phyloP scores from a whole-genome alignment of 2,797 vertebrate genomes.

The Sorex maritimensis region DNA sequence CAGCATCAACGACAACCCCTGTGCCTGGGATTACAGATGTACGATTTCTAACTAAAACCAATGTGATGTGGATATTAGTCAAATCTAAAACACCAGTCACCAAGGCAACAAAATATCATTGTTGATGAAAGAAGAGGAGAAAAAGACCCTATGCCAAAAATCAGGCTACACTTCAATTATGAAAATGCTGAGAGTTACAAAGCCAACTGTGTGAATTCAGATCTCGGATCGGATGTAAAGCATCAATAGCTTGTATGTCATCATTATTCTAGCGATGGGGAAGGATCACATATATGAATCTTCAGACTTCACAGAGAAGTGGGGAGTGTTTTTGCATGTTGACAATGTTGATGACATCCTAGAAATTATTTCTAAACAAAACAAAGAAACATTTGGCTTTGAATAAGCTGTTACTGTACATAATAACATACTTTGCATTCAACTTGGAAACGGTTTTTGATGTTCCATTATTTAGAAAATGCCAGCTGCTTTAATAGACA shows the following conservation, averaged over 20 bases:
- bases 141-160: background rate
- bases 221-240: background rate
- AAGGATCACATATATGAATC: background rate
- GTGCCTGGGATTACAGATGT: too few relatives aligned
- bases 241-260: conserved; percentile 20
- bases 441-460: background rate
- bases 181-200: background rate
- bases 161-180: conserved; percentile 10
- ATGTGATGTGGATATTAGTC: background rate
- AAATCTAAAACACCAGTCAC: conserved; percentile 3
- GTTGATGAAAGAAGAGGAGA: background rate
- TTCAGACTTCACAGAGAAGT: background rate
- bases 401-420: background rate
- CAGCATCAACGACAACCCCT: too few relatives aligned
- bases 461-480: background rate
- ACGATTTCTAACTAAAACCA: background rate
- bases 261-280: background rate
- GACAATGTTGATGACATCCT: conserved; percentile 21
- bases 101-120: conserved; percentile 2
- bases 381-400: conserved; percentile 51
- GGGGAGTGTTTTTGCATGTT: background rate
- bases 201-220: background rate
- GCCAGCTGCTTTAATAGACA: too few relatives aligned
- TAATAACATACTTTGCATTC: background rate
- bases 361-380: conserved; percentile 35